Evolutionary conservation across 2,797 vertebrate species (phyloP).

Genomic region (Enteromius trimaculatus): DNA sequence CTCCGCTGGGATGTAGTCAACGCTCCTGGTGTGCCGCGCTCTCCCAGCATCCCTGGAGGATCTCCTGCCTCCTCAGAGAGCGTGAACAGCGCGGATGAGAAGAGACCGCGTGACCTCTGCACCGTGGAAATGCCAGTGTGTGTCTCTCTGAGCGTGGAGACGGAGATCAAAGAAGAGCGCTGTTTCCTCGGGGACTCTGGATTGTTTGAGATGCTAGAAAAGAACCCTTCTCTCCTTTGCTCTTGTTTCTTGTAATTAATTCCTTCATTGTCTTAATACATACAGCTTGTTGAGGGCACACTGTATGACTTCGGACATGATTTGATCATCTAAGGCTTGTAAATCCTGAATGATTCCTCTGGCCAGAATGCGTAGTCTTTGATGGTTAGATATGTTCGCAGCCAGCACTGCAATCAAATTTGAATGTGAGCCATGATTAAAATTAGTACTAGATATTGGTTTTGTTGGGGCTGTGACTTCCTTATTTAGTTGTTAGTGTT

Average conservation of each 20-base stretch:
- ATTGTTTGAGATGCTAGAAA: not conserved
- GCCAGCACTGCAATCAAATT: not conserved
- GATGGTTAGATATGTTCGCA: not conserved
- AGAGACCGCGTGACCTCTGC: constrained; percentile 6
- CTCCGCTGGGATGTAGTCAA: constrained; percentile 42
- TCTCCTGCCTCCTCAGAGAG: not conserved
- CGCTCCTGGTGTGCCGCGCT: constrained; percentile 28
- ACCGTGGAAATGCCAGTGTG: not conserved
- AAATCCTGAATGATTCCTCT: not conserved
- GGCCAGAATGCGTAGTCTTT: not conserved
- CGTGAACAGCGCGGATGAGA: not conserved
- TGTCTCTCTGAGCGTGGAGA: not conserved
- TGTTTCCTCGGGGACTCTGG: constrained; percentile 3
- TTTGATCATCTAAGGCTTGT: not conserved
- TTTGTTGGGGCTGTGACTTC: not conserved
- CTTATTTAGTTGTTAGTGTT: not conserved
- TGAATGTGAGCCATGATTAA: not conserved
- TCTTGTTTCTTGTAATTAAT: not conserved
- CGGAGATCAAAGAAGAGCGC: not conserved
- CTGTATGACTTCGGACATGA: not conserved
- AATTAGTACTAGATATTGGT: not conserved
- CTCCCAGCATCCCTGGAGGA: constrained; percentile 39
- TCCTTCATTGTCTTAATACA: not conserved
- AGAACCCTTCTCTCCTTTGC: not conserved
- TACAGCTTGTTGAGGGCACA: not conserved